Conservation (phyloP, 2,797 vertebrate species). For the Sebastes steindachneri region DNA sequence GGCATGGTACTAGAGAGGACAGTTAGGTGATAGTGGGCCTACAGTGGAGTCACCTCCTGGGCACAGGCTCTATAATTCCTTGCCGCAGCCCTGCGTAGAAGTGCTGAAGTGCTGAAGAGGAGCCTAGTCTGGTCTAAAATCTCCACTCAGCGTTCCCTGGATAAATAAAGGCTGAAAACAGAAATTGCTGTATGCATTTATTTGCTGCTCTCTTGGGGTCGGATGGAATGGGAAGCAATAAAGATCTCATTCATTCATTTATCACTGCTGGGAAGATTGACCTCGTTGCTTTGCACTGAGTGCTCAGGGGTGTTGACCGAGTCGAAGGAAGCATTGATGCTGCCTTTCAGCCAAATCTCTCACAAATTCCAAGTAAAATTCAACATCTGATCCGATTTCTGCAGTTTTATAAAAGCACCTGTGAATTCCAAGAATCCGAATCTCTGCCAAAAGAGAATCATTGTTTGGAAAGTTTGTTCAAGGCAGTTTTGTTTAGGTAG, state of each 20-base stretch:
- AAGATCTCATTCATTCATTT: slow-evolving; percentile 55
- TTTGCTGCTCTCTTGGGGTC: slow-evolving; percentile 32
- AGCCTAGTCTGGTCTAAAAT: background rate
- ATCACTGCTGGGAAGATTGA: slow-evolving; percentile 32
- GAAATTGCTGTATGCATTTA: slow-evolving; percentile 46
- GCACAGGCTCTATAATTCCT: background rate
- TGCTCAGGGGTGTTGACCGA: background rate
- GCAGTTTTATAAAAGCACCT: background rate
- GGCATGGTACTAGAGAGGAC: background rate
- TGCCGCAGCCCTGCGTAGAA: background rate
- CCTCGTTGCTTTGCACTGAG: slow-evolving; percentile 9
- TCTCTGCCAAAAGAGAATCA: background rate
- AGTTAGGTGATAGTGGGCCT: background rate
- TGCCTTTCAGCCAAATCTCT: background rate
- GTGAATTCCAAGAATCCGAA: background rate
- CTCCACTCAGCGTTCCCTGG: slow-evolving; percentile 33
- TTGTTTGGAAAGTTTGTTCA: background rate
- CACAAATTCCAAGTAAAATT: background rate
- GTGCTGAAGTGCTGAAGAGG: background rate
- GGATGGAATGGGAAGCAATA: slow-evolving; percentile 44
- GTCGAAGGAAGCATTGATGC: background rate
- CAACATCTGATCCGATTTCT: background rate
- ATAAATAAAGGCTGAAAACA: slow-evolving; percentile 48
- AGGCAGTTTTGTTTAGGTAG: background rate
- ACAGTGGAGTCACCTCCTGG: background rate